These are phyloP conservation scores for Calephelis virginiensis DNA, from an alignment of 1,140 invertebrate species.

Conservation along the genomic window DNA sequence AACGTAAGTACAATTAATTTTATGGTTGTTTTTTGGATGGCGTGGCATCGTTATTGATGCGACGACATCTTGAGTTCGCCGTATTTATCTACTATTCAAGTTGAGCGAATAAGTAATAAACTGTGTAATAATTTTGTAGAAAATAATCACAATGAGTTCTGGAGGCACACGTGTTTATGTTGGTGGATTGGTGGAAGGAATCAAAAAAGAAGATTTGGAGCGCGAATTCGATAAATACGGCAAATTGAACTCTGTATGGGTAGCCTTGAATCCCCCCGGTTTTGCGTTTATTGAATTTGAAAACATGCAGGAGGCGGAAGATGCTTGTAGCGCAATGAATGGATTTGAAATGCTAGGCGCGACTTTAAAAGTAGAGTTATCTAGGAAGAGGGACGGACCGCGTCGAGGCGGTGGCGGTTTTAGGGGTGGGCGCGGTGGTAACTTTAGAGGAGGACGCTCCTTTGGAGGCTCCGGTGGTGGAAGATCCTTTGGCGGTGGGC, in stretches of 20 bases:
- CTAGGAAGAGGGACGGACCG: conserved; percentile 83
- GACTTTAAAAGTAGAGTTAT: conserved; percentile 90
- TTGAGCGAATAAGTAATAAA: neutral
- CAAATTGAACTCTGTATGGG: conserved; percentile 96
- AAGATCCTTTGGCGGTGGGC: conserved; percentile 35
- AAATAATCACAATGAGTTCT: conserved; percentile 61
- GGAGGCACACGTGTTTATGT: conserved; percentile 90
- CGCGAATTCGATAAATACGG: conserved; percentile 93
- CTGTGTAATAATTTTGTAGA: conserved; percentile 45
- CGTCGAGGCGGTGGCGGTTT: conserved; percentile 77
- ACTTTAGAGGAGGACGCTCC: conserved; percentile 47
- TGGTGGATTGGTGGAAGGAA: conserved; percentile 88
- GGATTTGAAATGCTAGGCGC: conserved; percentile 90
- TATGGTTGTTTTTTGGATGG: conserved; percentile 43
- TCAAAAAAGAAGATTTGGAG: conserved; percentile 93
- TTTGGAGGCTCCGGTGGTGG: conserved; percentile 48
- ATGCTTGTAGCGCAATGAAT: conserved; percentile 94
- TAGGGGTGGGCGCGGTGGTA: conserved; percentile 72
- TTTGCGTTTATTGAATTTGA: conserved; percentile 99
- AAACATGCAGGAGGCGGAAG: conserved; percentile 95
- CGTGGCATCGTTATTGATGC: conserved; percentile 63
- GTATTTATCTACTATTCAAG: conserved; percentile 52
- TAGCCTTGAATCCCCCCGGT: conserved; percentile 85
- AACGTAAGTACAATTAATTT: conserved; percentile 51
- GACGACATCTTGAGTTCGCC: conserved; percentile 73